Conservation (phyloP, 2,113 vertebrate species). For the Halichoerus grypus region DNA sequence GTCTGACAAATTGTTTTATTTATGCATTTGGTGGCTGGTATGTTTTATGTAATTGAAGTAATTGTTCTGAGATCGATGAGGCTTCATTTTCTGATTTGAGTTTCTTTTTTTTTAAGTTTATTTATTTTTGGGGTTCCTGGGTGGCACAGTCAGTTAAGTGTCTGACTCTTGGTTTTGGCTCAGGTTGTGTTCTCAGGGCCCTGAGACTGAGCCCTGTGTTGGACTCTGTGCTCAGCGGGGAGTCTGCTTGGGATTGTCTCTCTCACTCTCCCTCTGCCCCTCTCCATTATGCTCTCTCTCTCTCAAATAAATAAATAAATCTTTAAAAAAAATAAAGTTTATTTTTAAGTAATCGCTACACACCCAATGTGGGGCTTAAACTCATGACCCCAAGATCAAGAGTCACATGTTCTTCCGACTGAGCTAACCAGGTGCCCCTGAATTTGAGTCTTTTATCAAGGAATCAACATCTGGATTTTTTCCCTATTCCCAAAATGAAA, state of each 20-base stretch:
- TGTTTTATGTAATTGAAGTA: conserved; percentile 11
- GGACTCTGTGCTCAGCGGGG: no score
- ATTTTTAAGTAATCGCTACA: not conserved
- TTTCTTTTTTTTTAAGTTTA: not conserved
- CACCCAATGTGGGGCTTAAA: not conserved
- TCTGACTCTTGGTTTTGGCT: no score
- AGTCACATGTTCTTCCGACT: not conserved
- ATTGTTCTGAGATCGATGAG: conserved; percentile 6
- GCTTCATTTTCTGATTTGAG: not conserved
- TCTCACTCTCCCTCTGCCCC: no score
- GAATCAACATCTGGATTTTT: not conserved
- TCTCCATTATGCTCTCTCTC: no score
- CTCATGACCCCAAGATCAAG: not conserved
- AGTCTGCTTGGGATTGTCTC: no score
- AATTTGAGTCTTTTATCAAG: not conserved
- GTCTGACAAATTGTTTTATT: not conserved
- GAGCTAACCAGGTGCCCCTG: not conserved
- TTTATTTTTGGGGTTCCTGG: not conserved
- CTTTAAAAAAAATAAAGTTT: no score
- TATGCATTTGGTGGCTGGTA: not conserved
- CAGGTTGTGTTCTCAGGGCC: no score
- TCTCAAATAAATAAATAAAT: no score
- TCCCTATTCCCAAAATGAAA: not conserved
- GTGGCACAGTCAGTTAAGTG: no score
- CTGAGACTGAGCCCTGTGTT: no score